Base-by-base conservation (phyloP, 2,797 vertebrate genomes). In the Falco biarmicus region DNA sequence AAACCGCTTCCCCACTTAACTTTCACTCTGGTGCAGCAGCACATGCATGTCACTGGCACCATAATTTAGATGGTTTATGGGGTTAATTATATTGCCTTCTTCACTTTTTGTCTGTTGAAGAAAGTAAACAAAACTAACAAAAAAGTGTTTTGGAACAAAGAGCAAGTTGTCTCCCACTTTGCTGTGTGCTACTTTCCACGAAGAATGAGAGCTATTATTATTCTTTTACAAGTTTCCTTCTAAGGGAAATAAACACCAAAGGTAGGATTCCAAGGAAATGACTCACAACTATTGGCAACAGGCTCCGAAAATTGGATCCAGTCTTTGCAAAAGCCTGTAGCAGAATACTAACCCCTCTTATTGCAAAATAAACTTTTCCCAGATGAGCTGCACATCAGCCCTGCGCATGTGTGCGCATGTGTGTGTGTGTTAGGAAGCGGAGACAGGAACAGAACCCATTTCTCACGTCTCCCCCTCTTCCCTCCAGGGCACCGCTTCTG, bases 231-330 rank as follows among this genome's bases (percentile, higher is more conserved):
- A 98, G 98, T 98, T 98, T 98, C 98, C 98, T 98, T 99, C 98
- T 98, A 98, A 98, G 98, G 98, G 98, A 98, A 99, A 98, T 97
- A 98, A 98, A 98, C 97, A 98, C 97, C 98, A 97, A 98, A 99
- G 98, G 98, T 99, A 98, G 98, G 98, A 99, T 99, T 99, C 98
- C 98, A 98, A 98, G 98, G 98, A 97, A 98, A 97, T 98, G 98
- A 98, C 98, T 98, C 98, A 98, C 98, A 98, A 98, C 98, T 98
- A 98, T 98, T 98, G 98, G 98, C 98, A 98, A 97, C 74, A 59
- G 97, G 94, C 90, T 93, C 91, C n/a, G 94, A 97, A 98, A 98
- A 98, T 97, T 96, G 86, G 97, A 98, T 98, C 98, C 97, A 98
- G 97, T 87, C 97, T 96, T 97, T 47, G 70, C 95, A 97, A 90